A percentile compares a stretch with the other conserved stretches of the same genome.
Evolutionary conservation across 1,140 invertebrate species (phyloP).

Genomic region (Micrasema minimum): DNA sequence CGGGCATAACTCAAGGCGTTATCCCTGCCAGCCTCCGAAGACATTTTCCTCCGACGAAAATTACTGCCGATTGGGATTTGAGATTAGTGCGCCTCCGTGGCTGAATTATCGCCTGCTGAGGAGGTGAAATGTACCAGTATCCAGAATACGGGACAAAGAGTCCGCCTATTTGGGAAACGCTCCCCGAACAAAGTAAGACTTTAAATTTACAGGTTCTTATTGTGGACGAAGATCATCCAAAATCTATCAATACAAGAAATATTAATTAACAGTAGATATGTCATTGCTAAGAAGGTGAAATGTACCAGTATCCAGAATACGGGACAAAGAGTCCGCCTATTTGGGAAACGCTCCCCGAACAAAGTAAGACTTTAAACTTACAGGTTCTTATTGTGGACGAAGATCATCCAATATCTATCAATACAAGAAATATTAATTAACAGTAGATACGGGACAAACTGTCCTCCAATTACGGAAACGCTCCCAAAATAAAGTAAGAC

Average conservation of each 20-base stretch:
- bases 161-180: slow-evolving; percentile 23
- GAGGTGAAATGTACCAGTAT: slow-evolving; percentile 43
- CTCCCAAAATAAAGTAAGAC: not conserved
- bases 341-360: slow-evolving; percentile 6
- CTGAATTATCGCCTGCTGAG: slow-evolving; percentile 53
- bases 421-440: too few relatives aligned
- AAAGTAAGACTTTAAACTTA: too few relatives aligned
- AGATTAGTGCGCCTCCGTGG: slow-evolving; percentile 49
- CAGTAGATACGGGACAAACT: slow-evolving; percentile 52
- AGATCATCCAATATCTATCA: too few relatives aligned
- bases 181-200: not conserved
- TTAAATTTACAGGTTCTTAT: too few relatives aligned
- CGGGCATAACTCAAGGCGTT: slow-evolving; percentile 53
- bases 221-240: too few relatives aligned
- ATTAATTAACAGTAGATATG: too few relatives aligned
- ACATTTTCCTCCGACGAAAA: slow-evolving; percentile 51
- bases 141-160: slow-evolving; percentile 50
- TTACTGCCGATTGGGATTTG: slow-evolving; percentile 54
- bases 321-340: slow-evolving; percentile 48
- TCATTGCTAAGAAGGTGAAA: slow-evolving; percentile 52
- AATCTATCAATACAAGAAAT: too few relatives aligned
- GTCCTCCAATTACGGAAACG: slow-evolving; percentile 20
- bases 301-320: slow-evolving; percentile 36
- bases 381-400: too few relatives aligned
- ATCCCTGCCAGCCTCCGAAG: slow-evolving; percentile 49